These are phyloP conservation scores for Serripes groenlandicus DNA, from an alignment of 2,888 invertebrate genomes.

Conservation along the genomic window DNA sequence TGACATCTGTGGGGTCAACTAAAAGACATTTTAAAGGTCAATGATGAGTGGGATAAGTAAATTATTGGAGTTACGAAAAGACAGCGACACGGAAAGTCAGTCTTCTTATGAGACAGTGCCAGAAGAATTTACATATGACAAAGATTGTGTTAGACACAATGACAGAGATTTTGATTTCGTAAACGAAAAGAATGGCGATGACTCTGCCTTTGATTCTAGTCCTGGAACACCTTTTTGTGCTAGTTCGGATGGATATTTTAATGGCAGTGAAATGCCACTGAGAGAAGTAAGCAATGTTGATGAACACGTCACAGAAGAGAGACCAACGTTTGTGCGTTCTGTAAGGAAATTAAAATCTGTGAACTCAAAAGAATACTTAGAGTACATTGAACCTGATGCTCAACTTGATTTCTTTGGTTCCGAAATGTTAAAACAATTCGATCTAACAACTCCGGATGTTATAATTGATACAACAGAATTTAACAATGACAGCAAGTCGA, in stretches of 20 bases:
- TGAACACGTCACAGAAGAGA: slow-evolving; percentile 1
- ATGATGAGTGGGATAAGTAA: slow-evolving; percentile 19
- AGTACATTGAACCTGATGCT: background rate
- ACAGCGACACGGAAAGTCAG: slow-evolving; percentile 13
- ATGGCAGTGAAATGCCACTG: background rate
- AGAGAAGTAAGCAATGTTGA: slow-evolving; percentile 5
- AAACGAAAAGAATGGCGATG: slow-evolving; percentile 9
- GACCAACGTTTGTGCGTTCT: background rate
- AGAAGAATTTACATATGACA: slow-evolving; percentile 5
- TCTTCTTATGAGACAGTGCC: slow-evolving; percentile 16
- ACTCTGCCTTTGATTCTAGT: background rate
- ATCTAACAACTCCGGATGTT: background rate
- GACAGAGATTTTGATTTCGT: background rate
- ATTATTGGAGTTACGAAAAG: slow-evolving; percentile 5
- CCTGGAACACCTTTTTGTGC: background rate
- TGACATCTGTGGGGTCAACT: too few species aligned
- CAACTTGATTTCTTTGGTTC: slow-evolving; percentile 2
- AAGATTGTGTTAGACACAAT: background rate
- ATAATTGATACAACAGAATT: background rate
- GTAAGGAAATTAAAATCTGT: background rate
- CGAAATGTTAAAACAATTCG: background rate
- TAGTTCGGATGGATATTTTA: background rate
- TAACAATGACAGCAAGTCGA: background rate
- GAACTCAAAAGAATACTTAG: background rate
- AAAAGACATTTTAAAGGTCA: too few species aligned